Percentiles rank a stretch among this genome's conserved stretches.
phyloP scores from a whole-genome alignment of 2,113 vertebrate genomes.

The Saguinus imperator region DNA sequence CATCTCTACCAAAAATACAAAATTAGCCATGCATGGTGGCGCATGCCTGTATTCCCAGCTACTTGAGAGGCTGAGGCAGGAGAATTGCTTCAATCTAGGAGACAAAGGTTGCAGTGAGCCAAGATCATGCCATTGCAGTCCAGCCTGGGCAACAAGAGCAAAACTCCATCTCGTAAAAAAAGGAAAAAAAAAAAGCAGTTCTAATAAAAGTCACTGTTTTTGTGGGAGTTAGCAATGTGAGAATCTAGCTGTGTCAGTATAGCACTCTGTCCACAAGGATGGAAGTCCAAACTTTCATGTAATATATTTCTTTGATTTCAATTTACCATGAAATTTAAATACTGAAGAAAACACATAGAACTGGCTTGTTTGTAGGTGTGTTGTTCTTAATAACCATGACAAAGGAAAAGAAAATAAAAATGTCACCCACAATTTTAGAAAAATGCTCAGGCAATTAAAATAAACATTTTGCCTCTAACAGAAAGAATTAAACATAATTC shows the following conservation, averaged over 20 bases:
- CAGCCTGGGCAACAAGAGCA: too few species aligned
- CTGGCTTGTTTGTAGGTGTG: neutral
- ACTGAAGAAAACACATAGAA: neutral
- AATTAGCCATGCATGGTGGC: too few species aligned
- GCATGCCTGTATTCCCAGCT: too few species aligned
- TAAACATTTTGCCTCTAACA: neutral
- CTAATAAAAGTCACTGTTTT: neutral
- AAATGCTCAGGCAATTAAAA: neutral
- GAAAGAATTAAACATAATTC: neutral
- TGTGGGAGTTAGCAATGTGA: neutral
- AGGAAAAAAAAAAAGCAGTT: neutral
- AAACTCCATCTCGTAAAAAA: too few species aligned
- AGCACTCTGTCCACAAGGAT: neutral
- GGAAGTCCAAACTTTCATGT: neutral
- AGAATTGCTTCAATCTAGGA: too few species aligned
- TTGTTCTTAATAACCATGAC: neutral
- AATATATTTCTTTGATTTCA: neutral
- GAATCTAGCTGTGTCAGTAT: fast-evolving
- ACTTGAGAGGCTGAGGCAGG: too few species aligned
- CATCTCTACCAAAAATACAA: too few species aligned
- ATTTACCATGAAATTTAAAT: neutral
- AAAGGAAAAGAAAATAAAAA: conserved; percentile 13
- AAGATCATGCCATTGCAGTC: too few species aligned
- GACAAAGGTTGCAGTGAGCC: too few species aligned
- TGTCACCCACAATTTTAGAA: neutral